These are phyloP conservation scores for Pithys albifrons DNA, from an alignment of 2,113 vertebrate genomes.

Conservation along the genomic window DNA sequence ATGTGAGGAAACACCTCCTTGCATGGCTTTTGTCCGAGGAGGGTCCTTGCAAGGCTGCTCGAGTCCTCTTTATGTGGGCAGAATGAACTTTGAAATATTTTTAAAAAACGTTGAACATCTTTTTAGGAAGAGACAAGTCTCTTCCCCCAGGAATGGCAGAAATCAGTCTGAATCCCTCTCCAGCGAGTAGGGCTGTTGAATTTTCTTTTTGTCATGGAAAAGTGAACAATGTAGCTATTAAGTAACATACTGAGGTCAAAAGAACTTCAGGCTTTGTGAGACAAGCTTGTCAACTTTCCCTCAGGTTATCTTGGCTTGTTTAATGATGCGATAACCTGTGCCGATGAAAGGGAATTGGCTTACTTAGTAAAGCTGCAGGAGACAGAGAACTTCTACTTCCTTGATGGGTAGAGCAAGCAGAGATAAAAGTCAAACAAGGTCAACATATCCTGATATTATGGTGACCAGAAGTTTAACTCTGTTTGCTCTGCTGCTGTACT, in stretches of 20 bases:
- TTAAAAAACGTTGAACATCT: neutral
- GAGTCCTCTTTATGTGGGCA: neutral
- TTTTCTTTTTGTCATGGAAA: neutral
- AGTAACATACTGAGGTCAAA: neutral
- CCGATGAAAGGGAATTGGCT: neutral
- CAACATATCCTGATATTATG: neutral
- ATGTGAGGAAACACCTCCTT: neutral
- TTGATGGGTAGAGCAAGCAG: neutral
- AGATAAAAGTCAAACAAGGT: neutral
- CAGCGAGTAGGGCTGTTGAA: neutral
- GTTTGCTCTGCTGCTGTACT: neutral
- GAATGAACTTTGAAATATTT: neutral
- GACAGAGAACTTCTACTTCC: neutral
- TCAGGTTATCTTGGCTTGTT: neutral
- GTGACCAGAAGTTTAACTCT: neutral
- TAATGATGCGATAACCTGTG: neutral
- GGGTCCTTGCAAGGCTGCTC: neutral
- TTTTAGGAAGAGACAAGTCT: neutral
- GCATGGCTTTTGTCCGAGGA: neutral
- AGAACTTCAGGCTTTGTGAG: neutral
- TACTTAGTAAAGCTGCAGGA: neutral
- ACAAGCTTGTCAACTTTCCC: neutral
- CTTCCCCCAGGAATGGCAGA: neutral
- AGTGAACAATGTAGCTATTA: neutral
- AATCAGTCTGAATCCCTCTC: neutral